A percentile compares a stretch with the other conserved stretches of the same genome.
Conservation (phyloP, 2,888 invertebrate species). For the Arge pagana region DNA sequence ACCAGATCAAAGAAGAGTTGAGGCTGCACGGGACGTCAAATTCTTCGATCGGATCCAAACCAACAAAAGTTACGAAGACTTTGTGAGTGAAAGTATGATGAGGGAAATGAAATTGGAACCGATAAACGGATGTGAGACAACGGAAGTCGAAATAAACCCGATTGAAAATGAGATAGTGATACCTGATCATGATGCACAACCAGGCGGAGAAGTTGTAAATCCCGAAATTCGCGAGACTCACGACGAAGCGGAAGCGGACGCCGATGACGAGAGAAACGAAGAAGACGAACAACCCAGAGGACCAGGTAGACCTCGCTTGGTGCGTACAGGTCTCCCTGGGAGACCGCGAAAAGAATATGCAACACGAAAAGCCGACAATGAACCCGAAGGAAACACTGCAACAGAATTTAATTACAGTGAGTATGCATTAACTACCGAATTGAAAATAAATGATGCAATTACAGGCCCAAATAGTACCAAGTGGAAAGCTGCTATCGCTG, state of each 20-base stretch:
- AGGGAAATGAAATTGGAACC: too few species aligned
- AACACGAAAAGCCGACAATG: not conserved
- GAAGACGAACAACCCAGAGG: slow-evolving; percentile 16
- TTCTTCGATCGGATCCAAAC: slow-evolving; percentile 7
- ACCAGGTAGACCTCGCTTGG: slow-evolving; percentile 22
- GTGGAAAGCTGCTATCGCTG: slow-evolving; percentile 20
- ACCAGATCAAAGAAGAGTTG: slow-evolving; percentile 2
- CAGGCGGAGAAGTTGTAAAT: slow-evolving; percentile 3
- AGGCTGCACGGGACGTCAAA: slow-evolving; percentile 22
- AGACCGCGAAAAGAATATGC: slow-evolving; percentile 20
- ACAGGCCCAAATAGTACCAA: not conserved
- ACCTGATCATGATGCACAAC: too few species aligned
- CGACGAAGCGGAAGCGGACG: slow-evolving; percentile 6
- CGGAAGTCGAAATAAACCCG: not conserved
- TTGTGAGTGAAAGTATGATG: slow-evolving; percentile 6
- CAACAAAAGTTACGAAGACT: slow-evolving; percentile 3
- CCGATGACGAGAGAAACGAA: too few species aligned
- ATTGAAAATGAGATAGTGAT: slow-evolving; percentile 1
- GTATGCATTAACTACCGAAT: not conserved
- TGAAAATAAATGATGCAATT: not conserved
- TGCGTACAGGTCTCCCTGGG: slow-evolving; percentile 21
- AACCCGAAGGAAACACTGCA: not conserved
- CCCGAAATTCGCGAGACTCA: slow-evolving; percentile 16
- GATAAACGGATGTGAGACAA: not conserved
- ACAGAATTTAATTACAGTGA: not conserved